These are phyloP conservation scores for Malurus leucopterus DNA, from an alignment of 2,797 vertebrate genomes.

Conservation along the genomic window DNA sequence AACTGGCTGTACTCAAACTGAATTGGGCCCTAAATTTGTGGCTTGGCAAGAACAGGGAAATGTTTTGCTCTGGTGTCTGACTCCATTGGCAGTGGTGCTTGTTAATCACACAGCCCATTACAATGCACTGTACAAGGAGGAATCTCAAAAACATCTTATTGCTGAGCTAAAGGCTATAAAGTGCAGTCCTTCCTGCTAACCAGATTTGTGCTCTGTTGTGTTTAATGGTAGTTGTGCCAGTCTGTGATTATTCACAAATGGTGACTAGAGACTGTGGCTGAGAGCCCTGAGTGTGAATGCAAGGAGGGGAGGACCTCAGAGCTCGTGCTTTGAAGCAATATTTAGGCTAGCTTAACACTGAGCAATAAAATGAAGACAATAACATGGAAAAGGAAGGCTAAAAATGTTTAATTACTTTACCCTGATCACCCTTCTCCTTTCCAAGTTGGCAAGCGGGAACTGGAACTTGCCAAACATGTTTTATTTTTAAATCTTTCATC, in stretches of 20 bases:
- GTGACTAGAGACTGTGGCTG: neutral
- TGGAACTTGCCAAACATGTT: constrained; percentile 10
- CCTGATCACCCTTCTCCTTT: constrained; percentile 19
- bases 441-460: constrained; percentile 25
- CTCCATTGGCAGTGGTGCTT: constrained; percentile 32
- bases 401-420: constrained; percentile 49
- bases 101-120: constrained; percentile 31
- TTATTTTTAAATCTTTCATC: constrained; percentile 48
- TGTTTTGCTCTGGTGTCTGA: constrained; percentile 48
- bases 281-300: neutral
- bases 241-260: neutral
- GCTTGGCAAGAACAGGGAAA: constrained; percentile 30
- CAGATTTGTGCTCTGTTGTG: constrained; percentile 14
- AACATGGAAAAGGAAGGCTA: constrained; percentile 7
- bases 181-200: constrained; percentile 7
- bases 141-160: constrained; percentile 38
- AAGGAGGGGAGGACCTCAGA: constrained; percentile 1
- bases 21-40: constrained; percentile 44
- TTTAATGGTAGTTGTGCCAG: neutral
- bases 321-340: constrained; percentile 19
- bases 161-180: constrained; percentile 33
- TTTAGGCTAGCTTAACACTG: constrained; percentile 23
- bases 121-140: neutral
- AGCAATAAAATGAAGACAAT: constrained; percentile 39
- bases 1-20: constrained; percentile 43